These are phyloP conservation scores for Alloplasta piceator DNA, from an alignment of 2,888 invertebrate species.

Conservation along the genomic window DNA sequence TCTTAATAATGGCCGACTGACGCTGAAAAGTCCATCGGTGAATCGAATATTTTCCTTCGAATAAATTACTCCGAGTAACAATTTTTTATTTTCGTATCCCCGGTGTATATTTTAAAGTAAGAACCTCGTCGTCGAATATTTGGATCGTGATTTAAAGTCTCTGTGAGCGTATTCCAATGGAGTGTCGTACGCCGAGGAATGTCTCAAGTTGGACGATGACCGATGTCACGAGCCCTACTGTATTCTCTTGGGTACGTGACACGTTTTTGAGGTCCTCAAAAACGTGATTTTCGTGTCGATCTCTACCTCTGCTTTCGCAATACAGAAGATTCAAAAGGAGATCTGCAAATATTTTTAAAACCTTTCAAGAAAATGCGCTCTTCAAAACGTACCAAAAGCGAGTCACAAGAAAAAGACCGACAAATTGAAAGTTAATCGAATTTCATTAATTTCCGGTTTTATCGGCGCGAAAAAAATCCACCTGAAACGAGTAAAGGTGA, in stretches of 20 bases:
- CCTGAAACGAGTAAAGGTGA: neutral
- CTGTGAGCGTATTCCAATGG: constrained; percentile 31
- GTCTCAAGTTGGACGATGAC: constrained; percentile 4
- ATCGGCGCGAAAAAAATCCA: constrained; percentile 8
- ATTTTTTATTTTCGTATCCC: constrained; percentile 1
- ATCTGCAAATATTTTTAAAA: no score
- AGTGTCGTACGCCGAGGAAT: constrained; percentile 54
- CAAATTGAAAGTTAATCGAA: neutral
- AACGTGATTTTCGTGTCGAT: no score
- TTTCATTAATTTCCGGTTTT: constrained; percentile 18
- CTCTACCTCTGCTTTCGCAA: no score
- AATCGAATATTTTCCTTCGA: no score
- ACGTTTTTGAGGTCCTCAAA: constrained; percentile 42
- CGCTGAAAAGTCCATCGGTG: no score
- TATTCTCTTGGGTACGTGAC: constrained; percentile 42
- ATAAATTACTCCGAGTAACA: neutral
- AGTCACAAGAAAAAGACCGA: neutral
- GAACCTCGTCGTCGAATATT: constrained; percentile 3
- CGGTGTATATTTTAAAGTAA: neutral
- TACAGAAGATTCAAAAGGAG: no score
- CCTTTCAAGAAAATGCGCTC: neutral
- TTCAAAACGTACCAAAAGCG: neutral
- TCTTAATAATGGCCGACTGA: no score
- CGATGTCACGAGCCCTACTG: neutral
- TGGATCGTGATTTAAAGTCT: constrained; percentile 21